Base-by-base conservation (phyloP, 2,113 vertebrate species). In the Anhinga rufa region DNA sequence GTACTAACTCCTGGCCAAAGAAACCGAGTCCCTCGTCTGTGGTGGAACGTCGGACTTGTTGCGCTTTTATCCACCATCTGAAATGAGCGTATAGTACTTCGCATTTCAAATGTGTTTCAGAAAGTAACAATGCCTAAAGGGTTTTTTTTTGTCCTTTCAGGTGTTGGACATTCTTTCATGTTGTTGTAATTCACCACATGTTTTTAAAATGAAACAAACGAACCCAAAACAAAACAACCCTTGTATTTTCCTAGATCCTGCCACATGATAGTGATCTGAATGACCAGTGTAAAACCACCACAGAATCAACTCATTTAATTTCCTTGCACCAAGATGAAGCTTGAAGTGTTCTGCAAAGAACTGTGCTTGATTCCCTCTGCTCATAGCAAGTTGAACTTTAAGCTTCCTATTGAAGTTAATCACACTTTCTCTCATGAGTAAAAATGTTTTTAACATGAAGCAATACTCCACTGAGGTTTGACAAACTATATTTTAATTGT, bases 401-500 rank as follows among this genome's bases (percentile, higher is more conserved):
- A 94, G 80, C 92, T 97, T 96, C 78, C 95, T 76, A 19, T 91
- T 97, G 93, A 97, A 98, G 96, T 98, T 98, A 98, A 98, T 98
- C 98, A 98, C 97, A 97, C 94, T 98, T 98, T 92, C 96, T 98
- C 97, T 98, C 95, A 66, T 93, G 97, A 98, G 97, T 94, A 95
- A 98, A 97, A 98, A 97, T 97, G 97, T 98, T 98, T 98, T 98
- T 97, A 98, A 96, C 85, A 65, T 96, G 94, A 96, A 98, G 95
- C 95, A 97, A 97, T 96, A 87, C 86, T 97, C 98, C 91, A 36
- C 82, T 52, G 98, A 97, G 97, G 93, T 94, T 97, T 97, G 94
- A 94, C 95, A 97, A 98, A 98, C 96, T 97, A 93, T 97, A 91
- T 97, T 98, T 98, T 98, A 98, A 98, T 98, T 98, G 98, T 98